Percentiles rank a stretch among this genome's conserved stretches.
Conservation (phyloP, 2,797 vertebrate species). For the Molossus alvarezi region DNA sequence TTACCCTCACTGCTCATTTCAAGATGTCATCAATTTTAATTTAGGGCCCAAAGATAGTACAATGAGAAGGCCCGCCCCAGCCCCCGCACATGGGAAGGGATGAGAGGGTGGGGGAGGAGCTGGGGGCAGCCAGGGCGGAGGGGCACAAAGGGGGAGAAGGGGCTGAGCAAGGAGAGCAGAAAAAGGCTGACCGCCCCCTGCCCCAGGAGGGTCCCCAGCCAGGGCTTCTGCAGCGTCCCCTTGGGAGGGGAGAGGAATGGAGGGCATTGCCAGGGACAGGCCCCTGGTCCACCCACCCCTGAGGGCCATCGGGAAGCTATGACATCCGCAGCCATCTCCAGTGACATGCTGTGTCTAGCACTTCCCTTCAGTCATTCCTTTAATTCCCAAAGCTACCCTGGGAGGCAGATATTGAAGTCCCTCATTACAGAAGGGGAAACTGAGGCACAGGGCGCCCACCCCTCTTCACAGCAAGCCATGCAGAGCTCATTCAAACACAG, state of each 20-base stretch:
- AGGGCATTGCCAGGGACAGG: neutral
- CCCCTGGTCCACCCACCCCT: neutral
- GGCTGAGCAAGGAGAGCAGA: neutral
- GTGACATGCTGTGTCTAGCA: neutral
- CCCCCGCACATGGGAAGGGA: slow-evolving; percentile 73
- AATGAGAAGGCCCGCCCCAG: slow-evolving; percentile 91
- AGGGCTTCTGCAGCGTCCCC: neutral
- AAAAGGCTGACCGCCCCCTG: neutral
- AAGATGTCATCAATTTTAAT: slow-evolving; percentile 99
- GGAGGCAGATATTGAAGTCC: neutral
- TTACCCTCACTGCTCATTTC: slow-evolving; percentile 99
- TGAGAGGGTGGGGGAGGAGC: slow-evolving; percentile 81
- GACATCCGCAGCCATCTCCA: neutral
- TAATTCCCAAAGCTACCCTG: neutral
- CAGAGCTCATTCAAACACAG: neutral
- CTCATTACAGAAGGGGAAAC: neutral
- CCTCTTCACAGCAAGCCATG: neutral
- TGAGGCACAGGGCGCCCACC: neutral
- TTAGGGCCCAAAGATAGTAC: slow-evolving; percentile 99
- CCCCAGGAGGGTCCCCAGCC: neutral
- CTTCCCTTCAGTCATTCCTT: neutral
- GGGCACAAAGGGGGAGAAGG: slow-evolving; percentile 24
- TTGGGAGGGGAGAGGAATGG: neutral
- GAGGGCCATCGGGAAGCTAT: neutral
- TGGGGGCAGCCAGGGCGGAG: slow-evolving; percentile 69